A percentile compares a stretch with the other conserved stretches of the same genome.
Evolutionary conservation across 2,797 vertebrate species (phyloP).

Genomic region (Helarctos malayanus): DNA sequence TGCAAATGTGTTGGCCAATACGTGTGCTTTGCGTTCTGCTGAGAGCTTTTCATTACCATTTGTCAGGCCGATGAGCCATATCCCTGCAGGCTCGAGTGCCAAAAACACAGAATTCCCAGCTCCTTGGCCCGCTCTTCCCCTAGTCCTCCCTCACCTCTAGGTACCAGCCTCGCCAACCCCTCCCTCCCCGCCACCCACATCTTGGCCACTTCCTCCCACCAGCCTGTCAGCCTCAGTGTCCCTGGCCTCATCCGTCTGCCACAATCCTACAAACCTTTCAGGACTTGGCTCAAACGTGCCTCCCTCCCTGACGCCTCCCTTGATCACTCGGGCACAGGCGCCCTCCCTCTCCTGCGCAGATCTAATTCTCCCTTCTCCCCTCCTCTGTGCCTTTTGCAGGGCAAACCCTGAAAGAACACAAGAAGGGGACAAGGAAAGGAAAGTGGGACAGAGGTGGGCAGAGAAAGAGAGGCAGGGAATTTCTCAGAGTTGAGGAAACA

Average conservation of each 20-base stretch:
- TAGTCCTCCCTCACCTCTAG: not conserved
- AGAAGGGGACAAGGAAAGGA: no score
- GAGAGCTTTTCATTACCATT: not conserved
- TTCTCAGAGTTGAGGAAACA: not conserved
- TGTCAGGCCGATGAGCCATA: not conserved
- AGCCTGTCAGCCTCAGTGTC: not conserved
- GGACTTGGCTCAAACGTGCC: not conserved
- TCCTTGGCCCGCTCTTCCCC: not conserved
- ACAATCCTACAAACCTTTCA: not conserved
- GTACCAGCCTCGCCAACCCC: fast-evolving
- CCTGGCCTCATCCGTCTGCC: not conserved
- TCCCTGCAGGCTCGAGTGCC: not conserved
- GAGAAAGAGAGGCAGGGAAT: not conserved
- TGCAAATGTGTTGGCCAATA: not conserved
- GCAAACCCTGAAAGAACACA: not conserved
- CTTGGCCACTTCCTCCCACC: not conserved
- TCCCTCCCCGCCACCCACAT: fast-evolving
- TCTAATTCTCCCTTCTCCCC: no score
- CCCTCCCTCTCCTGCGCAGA: not conserved
- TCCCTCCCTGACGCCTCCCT: not conserved
- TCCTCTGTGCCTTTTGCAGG: not conserved
- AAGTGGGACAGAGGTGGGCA: not conserved
- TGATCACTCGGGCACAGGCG: fast-evolving
- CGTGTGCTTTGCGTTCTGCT: fast-evolving
- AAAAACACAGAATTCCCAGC: not conserved